phyloP scores from a whole-genome alignment of 2,888 invertebrate genomes.

The Cephus nigrinus region DNA sequence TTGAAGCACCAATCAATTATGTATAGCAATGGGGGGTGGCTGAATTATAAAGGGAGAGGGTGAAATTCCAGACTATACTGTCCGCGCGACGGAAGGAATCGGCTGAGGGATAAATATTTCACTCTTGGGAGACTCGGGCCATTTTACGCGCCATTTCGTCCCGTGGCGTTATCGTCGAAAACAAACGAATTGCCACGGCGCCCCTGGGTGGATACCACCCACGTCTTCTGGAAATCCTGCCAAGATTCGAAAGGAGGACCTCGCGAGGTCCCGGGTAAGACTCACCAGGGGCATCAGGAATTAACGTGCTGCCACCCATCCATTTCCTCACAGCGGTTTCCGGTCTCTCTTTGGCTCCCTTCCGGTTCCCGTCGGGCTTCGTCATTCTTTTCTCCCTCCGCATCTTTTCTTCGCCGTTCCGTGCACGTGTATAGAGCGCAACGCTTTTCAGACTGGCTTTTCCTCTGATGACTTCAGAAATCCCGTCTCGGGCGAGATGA shows the following conservation, averaged over 20 bases:
- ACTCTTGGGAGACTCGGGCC: slow-evolving; percentile 56
- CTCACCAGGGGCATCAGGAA: neutral
- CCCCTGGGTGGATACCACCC: neutral
- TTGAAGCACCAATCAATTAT: slow-evolving; percentile 47
- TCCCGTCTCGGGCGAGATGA: neutral
- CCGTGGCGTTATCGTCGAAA: slow-evolving; percentile 58
- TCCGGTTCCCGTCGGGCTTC: neutral
- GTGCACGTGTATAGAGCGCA: no score
- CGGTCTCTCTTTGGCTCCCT: neutral
- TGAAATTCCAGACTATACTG: neutral
- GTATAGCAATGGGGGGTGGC: slow-evolving; percentile 19
- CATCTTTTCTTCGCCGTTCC: neutral
- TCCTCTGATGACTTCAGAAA: neutral
- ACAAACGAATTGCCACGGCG: slow-evolving; percentile 27
- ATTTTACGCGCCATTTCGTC: slow-evolving; percentile 65
- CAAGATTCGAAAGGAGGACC: neutral
- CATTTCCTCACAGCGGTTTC: neutral
- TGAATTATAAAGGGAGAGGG: slow-evolving; percentile 16
- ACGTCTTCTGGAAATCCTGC: neutral
- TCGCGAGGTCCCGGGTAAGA: neutral
- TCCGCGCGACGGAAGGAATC: neutral
- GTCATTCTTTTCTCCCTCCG: neutral
- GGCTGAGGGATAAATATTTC: slow-evolving; percentile 40
- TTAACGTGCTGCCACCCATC: neutral
- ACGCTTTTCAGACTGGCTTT: neutral